phyloP scores from a whole-genome alignment of 2,888 invertebrate species.

The Nemoura dubitans region DNA sequence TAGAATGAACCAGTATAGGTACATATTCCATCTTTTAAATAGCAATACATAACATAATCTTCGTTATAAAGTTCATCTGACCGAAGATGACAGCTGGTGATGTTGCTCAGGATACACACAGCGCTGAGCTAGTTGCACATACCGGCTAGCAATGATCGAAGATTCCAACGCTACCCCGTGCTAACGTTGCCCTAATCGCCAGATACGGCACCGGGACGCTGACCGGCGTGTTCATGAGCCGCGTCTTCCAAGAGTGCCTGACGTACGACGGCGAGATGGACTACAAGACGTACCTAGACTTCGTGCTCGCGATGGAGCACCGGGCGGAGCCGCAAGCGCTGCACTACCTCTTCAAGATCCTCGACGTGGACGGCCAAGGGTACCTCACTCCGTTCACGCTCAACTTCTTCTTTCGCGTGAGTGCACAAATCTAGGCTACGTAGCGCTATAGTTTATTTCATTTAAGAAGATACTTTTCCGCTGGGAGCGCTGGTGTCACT shows the following conservation, averaged over 20 bases:
- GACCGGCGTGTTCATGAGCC: constrained; percentile 88
- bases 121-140: too few species aligned
- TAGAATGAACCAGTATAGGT: too few species aligned
- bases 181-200: constrained; percentile 37
- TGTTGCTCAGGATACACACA: too few species aligned
- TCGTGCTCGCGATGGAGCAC: constrained; percentile 93
- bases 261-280: constrained; percentile 97
- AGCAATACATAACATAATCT: too few species aligned
- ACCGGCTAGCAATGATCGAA: too few species aligned
- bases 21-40: too few species aligned
- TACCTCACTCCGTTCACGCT: constrained; percentile 87
- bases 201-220: constrained; percentile 91
- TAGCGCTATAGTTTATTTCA: too few species aligned
- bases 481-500: too few species aligned
- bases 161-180: not conserved
- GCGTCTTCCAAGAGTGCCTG: constrained; percentile 94
- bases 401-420: constrained; percentile 89
- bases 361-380: constrained; percentile 89
- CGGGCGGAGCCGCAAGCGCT: constrained; percentile 89
- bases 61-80: too few species aligned
- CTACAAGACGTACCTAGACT: constrained; percentile 95
- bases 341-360: constrained; percentile 88
- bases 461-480: too few species aligned
- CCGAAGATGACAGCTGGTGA: too few species aligned
- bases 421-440: constrained; percentile 44